Base-by-base conservation (phyloP, 2,797 vertebrate species). In the Premnoplex brunnescens region DNA sequence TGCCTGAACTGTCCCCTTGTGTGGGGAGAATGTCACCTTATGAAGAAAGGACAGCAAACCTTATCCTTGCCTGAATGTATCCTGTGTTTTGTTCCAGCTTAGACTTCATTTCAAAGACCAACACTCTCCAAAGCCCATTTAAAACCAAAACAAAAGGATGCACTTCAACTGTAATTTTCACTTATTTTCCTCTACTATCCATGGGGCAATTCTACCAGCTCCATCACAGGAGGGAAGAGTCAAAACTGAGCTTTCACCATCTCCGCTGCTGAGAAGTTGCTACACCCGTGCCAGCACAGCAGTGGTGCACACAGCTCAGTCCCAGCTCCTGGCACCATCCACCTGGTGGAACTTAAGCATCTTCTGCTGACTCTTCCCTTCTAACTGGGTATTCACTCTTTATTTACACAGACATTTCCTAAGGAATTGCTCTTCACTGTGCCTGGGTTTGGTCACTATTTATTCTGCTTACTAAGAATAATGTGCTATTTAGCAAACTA, bases 91-190 rank as follows among this genome's bases (percentile, higher is more conserved):
- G 44, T 77, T 77, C 37, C 56, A 77, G 39, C 28, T 69, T 44
- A 79, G 44, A 59, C 20, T 55, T 59, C 17, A 89, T 75, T 81
- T 92, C 80, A 75, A 78, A 73, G 46, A 27, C 24, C 60, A 69
- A 6, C 28, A 76, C 34, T 37, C n/a, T 43, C 56, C 64, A 49
- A 69, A 60, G 18, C 18, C 37, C 36, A 51, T 2, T 23, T 37
- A 6, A 32, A 19, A 4, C 14, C 1, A 43, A 59, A 36, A 24
- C 22, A 39, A 34, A 19, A 16, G 0, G 0, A n/a, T 13, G 22
- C 15, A 43, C 17, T 79, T 76, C 39, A 67, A 66, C 52, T n/a
- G 75, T 9, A 63, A 41, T 21, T 80, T 78, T 74, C 6, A 14
- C 36, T 69, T 79, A 27, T 82, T 71, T 49, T 64, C 22, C 32